Conservation (phyloP, 2,797 vertebrate species). For the Yasuhikotakia modesta region DNA sequence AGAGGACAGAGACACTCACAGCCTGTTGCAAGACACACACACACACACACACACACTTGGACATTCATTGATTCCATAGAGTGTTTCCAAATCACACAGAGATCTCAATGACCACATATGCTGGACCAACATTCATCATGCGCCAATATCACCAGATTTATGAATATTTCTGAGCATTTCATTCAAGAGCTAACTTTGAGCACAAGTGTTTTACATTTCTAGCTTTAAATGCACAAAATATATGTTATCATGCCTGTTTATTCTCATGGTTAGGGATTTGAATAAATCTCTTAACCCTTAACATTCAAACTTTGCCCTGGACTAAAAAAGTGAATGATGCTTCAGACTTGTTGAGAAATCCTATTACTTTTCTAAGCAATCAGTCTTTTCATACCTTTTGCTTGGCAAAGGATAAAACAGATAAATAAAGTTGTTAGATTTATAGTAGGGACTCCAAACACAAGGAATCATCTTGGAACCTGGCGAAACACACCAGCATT, state of each 20-base stretch:
- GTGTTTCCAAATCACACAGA: slow-evolving; percentile 50
- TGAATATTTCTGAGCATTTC: background rate
- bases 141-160: background rate
- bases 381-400: background rate
- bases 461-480: background rate
- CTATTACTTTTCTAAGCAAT: background rate
- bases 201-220: background rate
- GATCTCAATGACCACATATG: slow-evolving; percentile 48
- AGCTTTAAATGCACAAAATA: background rate
- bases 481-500: background rate
- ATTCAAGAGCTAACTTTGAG: background rate
- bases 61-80: slow-evolving; percentile 36
- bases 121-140: slow-evolving; percentile 35
- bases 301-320: background rate
- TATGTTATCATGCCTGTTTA: background rate
- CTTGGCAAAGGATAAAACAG: background rate
- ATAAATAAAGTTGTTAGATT: background rate
- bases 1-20: slow-evolving; percentile 51
- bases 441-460: background rate
- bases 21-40: slow-evolving; percentile 54
- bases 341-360: background rate
- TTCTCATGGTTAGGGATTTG: background rate
- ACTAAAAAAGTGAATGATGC: background rate
- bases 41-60: slow-evolving; percentile 28
- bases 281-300: background rate